Evolutionary conservation across 1,140 invertebrate genomes (phyloP).

Genomic region (Heliconius himera): DNA sequence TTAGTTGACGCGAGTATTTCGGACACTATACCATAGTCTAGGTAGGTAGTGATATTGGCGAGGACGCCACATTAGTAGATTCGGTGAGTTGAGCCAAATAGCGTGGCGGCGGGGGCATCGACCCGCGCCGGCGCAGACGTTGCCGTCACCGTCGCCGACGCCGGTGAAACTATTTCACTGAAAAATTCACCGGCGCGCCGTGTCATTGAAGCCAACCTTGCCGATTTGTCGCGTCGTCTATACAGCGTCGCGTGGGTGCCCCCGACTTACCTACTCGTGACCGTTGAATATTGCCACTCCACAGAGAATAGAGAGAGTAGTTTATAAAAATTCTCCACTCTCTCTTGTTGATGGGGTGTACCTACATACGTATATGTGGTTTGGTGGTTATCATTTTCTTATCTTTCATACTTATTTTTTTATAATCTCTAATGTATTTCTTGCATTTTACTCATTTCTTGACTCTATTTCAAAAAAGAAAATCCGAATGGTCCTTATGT

Average conservation of each 20-base stretch:
- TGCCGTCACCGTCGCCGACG: conserved; percentile 67
- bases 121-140: conserved; percentile 67
- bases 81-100: conserved; percentile 63
- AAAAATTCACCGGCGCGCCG: conserved; percentile 73
- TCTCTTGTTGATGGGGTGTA: background rate
- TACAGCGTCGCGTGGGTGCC: conserved; percentile 69
- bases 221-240: conserved; percentile 73
- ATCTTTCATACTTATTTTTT: too few species aligned
- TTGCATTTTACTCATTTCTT: too few species aligned
- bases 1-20: background rate
- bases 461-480: too few species aligned
- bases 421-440: too few species aligned
- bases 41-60: conserved; percentile 36
- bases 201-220: conserved; percentile 76
- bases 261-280: conserved; percentile 57
- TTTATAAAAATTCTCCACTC: background rate
- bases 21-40: conserved; percentile 22
- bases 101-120: conserved; percentile 66
- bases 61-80: conserved; percentile 58
- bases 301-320: background rate
- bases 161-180: conserved; percentile 78
- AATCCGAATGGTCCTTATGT: background rate
- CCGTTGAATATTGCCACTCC: conserved; percentile 65
- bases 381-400: too few species aligned
- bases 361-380: too few species aligned